Percentiles rank a stretch among this genome's conserved stretches.
phyloP scores from a whole-genome alignment of 1,140 invertebrate species.

The Aradophagus sp. region DNA sequence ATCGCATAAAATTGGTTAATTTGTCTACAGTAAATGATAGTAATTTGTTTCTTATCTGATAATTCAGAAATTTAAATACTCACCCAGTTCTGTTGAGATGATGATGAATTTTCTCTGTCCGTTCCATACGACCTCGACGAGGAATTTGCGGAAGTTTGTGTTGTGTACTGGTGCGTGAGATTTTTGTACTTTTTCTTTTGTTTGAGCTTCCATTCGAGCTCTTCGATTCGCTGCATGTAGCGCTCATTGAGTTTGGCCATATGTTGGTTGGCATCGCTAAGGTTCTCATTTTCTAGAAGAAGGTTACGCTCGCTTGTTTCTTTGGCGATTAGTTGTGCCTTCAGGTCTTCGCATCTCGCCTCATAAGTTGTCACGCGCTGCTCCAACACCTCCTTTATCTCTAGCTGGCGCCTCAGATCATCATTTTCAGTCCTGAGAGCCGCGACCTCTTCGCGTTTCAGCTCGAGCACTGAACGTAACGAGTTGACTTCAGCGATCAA shows the following conservation, averaged over 20 bases:
- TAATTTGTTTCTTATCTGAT: too few species aligned
- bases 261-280: slow-evolving; percentile 82
- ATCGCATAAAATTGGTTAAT: too few species aligned
- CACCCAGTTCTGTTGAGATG: slow-evolving; percentile 39
- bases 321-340: slow-evolving; percentile 79
- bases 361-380: slow-evolving; percentile 77
- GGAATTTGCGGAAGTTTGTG: slow-evolving; percentile 33
- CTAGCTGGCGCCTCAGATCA: slow-evolving; percentile 73
- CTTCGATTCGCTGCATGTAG: slow-evolving; percentile 87
- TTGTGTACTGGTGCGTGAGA: slow-evolving; percentile 69
- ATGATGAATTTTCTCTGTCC: slow-evolving; percentile 58
- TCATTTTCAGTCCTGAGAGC: slow-evolving; percentile 81
- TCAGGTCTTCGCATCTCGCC: slow-evolving; percentile 81
- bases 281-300: slow-evolving; percentile 79
- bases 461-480: slow-evolving; percentile 82
- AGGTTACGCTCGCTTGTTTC: slow-evolving; percentile 74
- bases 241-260: slow-evolving; percentile 85
- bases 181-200: slow-evolving; percentile 81
- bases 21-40: too few species aligned
- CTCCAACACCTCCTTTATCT: slow-evolving; percentile 78
- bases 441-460: slow-evolving; percentile 83
- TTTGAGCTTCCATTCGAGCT: slow-evolving; percentile 87
- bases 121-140: slow-evolving; percentile 10
- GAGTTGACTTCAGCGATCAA: slow-evolving; percentile 82
- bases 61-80: slow-evolving; percentile 1